Evolutionary conservation across 2,888 invertebrate species (phyloP).

Genomic region (Chymomyza procnemis): DNA sequence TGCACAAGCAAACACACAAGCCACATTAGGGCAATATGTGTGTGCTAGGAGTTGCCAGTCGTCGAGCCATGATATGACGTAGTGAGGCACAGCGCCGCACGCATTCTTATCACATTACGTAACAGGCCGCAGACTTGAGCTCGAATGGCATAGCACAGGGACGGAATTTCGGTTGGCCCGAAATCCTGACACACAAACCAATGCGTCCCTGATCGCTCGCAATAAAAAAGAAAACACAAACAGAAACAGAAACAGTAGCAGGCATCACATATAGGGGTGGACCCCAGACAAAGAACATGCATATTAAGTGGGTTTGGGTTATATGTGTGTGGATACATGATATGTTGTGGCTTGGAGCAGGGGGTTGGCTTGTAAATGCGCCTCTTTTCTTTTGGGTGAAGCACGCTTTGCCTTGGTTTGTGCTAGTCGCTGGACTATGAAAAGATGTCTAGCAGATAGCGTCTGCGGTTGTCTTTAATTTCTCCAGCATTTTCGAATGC

Average conservation of each 20-base stretch:
- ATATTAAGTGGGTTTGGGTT: background rate
- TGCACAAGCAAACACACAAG: background rate
- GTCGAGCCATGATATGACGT: background rate
- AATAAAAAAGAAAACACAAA: background rate
- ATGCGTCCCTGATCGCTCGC: background rate
- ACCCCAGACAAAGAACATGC: background rate
- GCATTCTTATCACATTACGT: slow-evolving; percentile 69
- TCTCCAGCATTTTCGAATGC: slow-evolving; percentile 33
- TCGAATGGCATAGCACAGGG: slow-evolving; percentile 49
- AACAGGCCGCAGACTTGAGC: slow-evolving; percentile 67
- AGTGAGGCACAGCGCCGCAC: slow-evolving; percentile 5
- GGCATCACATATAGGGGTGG: background rate
- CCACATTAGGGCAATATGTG: too few relatives aligned
- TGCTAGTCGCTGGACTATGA: background rate
- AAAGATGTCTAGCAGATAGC: slow-evolving; percentile 5
- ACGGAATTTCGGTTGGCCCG: too few relatives aligned
- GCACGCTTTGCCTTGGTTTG: background rate
- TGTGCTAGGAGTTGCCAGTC: slow-evolving; percentile 6
- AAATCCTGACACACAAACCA: too few relatives aligned
- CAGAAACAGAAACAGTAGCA: too few relatives aligned
- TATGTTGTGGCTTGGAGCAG: background rate
- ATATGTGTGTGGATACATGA: background rate
- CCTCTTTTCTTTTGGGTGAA: background rate
- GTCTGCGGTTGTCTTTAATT: slow-evolving; percentile 24
- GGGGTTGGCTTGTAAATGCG: slow-evolving; percentile 16